Percentiles rank a stretch among this genome's conserved stretches.
These are phyloP conservation scores for Aspiorhynchus laticeps DNA, from an alignment of 2,113 vertebrate species.

Conservation along the genomic window DNA sequence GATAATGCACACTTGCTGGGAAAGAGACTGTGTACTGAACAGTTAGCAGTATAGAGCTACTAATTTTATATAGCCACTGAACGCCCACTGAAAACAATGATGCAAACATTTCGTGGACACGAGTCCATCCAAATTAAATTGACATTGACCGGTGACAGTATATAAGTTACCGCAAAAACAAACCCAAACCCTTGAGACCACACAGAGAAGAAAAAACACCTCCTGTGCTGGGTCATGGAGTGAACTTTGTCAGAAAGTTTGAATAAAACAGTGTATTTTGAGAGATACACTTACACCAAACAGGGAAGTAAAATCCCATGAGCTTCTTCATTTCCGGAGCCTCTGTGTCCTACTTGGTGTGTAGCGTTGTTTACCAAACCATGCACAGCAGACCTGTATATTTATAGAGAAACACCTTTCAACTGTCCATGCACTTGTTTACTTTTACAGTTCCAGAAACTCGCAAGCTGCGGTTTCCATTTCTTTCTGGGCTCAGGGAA, in stretches of 20 bases:
- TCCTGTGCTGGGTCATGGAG: conserved; percentile 8
- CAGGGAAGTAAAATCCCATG: conserved; percentile 62
- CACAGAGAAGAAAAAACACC: not conserved
- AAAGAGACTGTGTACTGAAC: conserved; percentile 2
- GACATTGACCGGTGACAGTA: conserved; percentile 16
- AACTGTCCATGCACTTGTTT: conserved; percentile 81
- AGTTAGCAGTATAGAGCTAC: not conserved
- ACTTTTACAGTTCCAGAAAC: conserved; percentile 82
- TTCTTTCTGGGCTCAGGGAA: conserved; percentile 9
- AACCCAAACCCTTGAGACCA: not conserved
- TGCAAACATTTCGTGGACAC: conserved; percentile 23
- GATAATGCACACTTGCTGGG: conserved; percentile 60
- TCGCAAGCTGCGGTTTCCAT: conserved; percentile 79
- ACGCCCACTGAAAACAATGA: conserved; percentile 23
- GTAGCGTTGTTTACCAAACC: conserved; percentile 76
- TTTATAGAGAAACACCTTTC: conserved; percentile 79
- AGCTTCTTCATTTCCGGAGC: conserved; percentile 66
- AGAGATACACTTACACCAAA: not conserved
- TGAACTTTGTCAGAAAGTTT: conserved; percentile 11
- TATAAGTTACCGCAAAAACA: conserved; percentile 23
- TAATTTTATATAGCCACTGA: conserved; percentile 9
- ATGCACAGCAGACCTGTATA: conserved; percentile 68
- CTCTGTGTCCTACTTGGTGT: conserved; percentile 58
- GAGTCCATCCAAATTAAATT: not conserved
- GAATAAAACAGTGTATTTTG: conserved; percentile 6